Conservation (phyloP, 2,888 invertebrate genomes). For the Dione vanillae region DNA sequence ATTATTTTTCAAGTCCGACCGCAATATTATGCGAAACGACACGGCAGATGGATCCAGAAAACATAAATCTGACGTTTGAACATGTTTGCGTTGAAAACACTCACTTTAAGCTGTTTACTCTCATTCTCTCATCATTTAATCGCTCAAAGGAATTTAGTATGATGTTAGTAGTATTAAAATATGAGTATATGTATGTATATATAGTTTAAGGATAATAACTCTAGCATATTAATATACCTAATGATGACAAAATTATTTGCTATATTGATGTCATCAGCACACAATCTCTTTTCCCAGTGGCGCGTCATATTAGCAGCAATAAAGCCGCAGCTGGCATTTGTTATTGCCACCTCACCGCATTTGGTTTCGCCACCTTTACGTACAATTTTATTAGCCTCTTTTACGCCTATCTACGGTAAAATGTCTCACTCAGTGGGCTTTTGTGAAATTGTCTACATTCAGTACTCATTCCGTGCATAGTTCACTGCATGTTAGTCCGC, state of each 20-base stretch:
- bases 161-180: background rate
- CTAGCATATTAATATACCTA: no score
- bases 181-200: background rate
- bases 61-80: conserved; percentile 79
- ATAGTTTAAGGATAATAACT: background rate
- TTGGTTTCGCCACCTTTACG: conserved; percentile 67
- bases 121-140: conserved; percentile 47
- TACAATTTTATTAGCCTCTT: conserved; percentile 74
- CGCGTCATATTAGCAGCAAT: conserved; percentile 44
- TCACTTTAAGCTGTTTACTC: conserved; percentile 56
- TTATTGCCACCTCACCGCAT: conserved; percentile 51
- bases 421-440: conserved; percentile 74
- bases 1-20: conserved; percentile 79
- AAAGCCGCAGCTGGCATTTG: conserved; percentile 42
- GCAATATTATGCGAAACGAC: conserved; percentile 78
- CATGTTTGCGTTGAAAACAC: conserved; percentile 71
- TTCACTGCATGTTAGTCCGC: conserved; percentile 64
- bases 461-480: conserved; percentile 66
- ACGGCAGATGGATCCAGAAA: conserved; percentile 77
- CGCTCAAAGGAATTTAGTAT: conserved; percentile 32
- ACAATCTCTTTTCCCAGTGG: conserved; percentile 28
- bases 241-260: conserved; percentile 8
- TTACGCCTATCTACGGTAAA: conserved; percentile 71
- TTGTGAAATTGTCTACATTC: conserved; percentile 77
- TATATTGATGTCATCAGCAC: conserved; percentile 20